phyloP scores from a whole-genome alignment of 1,140 invertebrate genomes.

The Macrosteles quadrilineatus region DNA sequence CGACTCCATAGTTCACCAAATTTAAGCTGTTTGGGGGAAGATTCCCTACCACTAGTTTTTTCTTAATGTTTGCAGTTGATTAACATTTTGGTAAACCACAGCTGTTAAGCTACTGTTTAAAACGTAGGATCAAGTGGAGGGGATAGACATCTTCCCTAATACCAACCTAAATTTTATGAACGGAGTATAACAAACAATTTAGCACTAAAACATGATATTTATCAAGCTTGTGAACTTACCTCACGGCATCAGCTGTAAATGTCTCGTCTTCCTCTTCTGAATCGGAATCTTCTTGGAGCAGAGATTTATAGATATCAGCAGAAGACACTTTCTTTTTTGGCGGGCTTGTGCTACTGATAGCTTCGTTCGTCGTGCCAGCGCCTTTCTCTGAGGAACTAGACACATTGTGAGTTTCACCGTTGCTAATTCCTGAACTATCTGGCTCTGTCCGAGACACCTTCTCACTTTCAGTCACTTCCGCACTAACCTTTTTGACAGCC shows the following conservation, averaged over 20 bases:
- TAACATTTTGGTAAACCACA: too few relatives aligned
- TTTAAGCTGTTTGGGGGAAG: too few relatives aligned
- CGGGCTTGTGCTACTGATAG: neutral
- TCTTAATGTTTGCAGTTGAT: too few relatives aligned
- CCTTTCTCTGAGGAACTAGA: conserved; percentile 15
- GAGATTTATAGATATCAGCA: conserved; percentile 43
- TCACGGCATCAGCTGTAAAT: conserved; percentile 46
- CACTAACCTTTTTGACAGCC: conserved; percentile 30
- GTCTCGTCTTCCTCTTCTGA: conserved; percentile 54
- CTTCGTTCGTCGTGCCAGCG: neutral
- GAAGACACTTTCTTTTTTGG: conserved; percentile 35
- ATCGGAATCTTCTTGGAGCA: conserved; percentile 54
- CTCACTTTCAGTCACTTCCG: conserved; percentile 7
- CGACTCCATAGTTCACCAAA: too few relatives aligned
- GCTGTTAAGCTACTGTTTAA: too few relatives aligned
- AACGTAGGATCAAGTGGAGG: too few relatives aligned
- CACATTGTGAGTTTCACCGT: neutral
- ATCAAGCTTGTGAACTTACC: conserved; percentile 1
- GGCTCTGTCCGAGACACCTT: conserved; percentile 29
- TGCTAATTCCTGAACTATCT: conserved; percentile 30
- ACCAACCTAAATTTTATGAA: too few relatives aligned
- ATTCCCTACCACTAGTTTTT: too few relatives aligned
- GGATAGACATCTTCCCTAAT: too few relatives aligned
- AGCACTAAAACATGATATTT: too few relatives aligned
- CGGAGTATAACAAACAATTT: too few relatives aligned